phyloP scores from a whole-genome alignment of 2,797 vertebrate species.

The Heliangelus exortis region DNA sequence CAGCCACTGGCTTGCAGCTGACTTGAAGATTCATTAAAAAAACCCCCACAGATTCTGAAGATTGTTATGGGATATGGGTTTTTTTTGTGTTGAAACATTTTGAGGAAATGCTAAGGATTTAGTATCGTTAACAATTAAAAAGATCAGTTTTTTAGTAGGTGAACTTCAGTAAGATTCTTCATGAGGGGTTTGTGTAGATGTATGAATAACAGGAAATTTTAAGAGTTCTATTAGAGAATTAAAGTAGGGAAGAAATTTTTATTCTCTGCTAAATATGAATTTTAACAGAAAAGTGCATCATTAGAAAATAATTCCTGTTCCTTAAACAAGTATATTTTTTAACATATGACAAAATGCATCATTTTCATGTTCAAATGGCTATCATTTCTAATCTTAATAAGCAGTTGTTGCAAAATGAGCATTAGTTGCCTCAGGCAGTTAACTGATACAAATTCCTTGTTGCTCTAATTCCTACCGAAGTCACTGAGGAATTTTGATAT shows the following conservation, averaged over 20 bases:
- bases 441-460: background rate
- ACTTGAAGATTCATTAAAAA: background rate
- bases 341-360: background rate
- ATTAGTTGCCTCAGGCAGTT: background rate
- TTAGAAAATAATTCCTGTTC: background rate
- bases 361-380: background rate
- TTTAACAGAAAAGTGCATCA: background rate
- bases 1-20: background rate
- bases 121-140: background rate
- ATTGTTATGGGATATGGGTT: background rate
- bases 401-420: background rate
- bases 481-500: conserved; percentile 18
- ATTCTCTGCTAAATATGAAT: background rate
- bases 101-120: background rate
- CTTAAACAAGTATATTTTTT: background rate
- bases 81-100: background rate
- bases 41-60: background rate
- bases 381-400: background rate
- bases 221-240: background rate
- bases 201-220: background rate
- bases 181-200: background rate
- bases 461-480: background rate
- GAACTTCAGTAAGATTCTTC: background rate
- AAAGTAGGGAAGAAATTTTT: background rate
- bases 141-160: background rate